A percentile compares a stretch with the other conserved stretches of the same genome.
Evolutionary conservation across 2,888 invertebrate genomes (phyloP).

Genomic region (Amblyteles armatorius): DNA sequence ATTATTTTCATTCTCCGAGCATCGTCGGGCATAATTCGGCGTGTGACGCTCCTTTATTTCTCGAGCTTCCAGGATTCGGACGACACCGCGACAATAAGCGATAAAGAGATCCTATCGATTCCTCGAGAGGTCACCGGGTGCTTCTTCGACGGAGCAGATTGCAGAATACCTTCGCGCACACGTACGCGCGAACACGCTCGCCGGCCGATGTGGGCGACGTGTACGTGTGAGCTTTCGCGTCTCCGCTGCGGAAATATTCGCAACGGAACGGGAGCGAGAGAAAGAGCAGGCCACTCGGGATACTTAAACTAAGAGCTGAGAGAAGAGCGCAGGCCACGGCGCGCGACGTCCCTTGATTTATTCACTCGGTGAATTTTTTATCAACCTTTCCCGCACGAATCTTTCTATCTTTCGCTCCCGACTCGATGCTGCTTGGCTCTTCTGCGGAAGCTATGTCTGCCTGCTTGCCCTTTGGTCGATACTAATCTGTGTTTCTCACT

Average conservation of each 20-base stretch:
- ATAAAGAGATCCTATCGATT: constrained; percentile 63
- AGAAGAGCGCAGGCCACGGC: constrained; percentile 56
- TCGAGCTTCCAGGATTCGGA: background rate
- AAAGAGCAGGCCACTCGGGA: constrained; percentile 72
- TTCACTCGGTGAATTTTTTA: constrained; percentile 83
- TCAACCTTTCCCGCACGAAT: constrained; percentile 63
- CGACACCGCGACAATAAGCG: constrained; percentile 40
- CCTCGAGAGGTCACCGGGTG: constrained; percentile 62
- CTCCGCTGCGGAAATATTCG: constrained; percentile 73
- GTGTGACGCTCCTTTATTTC: background rate
- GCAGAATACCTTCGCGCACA: constrained; percentile 49
- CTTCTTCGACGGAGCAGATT: constrained; percentile 44
- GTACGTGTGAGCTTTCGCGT: constrained; percentile 34
- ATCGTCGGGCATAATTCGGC: constrained; percentile 6
- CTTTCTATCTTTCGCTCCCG: constrained; percentile 21
- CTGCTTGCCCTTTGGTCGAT: constrained; percentile 28
- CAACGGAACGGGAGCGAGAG: constrained; percentile 72
- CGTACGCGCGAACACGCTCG: background rate
- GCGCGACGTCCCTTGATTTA: constrained; percentile 81
- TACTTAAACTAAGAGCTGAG: constrained; percentile 78
- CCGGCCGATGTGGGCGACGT: constrained; percentile 25
- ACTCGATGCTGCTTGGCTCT: constrained; percentile 53
- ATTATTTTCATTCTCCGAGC: background rate
- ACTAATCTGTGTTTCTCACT: constrained; percentile 34
- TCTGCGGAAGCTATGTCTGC: constrained; percentile 30